These are phyloP conservation scores for Silurus aristotelis DNA, from an alignment of 2,797 vertebrate genomes.

Conservation along the genomic window DNA sequence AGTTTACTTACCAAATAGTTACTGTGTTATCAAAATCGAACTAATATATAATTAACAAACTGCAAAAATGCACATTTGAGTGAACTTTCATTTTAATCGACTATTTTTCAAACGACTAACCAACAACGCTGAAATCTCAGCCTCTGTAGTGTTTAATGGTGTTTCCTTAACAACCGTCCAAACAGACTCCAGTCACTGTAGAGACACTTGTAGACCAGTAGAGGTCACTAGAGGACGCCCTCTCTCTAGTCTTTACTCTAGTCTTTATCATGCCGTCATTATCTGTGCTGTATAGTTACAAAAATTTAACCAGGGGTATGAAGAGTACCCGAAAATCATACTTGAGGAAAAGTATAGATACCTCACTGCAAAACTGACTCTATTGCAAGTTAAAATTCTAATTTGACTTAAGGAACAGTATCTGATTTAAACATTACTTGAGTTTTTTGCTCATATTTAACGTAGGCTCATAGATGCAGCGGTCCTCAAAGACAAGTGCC, in stretches of 20 bases:
- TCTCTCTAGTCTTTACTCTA: not conserved
- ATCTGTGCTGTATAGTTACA: not conserved
- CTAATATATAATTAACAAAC: not conserved
- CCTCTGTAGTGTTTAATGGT: conserved; percentile 34
- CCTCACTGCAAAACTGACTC: too few relatives aligned
- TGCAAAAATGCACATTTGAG: not conserved
- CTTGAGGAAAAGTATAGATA: too few relatives aligned
- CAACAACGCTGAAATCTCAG: conserved; percentile 49
- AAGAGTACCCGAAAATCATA: too few relatives aligned
- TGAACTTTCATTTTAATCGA: not conserved
- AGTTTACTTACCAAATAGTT: not conserved
- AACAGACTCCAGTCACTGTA: not conserved
- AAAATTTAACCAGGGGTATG: too few relatives aligned
- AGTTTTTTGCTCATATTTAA: too few relatives aligned
- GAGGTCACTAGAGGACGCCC: conserved; percentile 18
- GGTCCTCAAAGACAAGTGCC: too few relatives aligned
- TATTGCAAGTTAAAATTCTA: too few relatives aligned
- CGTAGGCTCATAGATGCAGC: too few relatives aligned
- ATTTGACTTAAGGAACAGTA: too few relatives aligned
- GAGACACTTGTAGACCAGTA: too few relatives aligned
- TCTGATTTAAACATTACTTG: too few relatives aligned
- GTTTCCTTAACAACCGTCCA: conserved; percentile 62
- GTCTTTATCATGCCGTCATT: not conserved
- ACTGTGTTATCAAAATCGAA: not conserved
- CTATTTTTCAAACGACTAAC: not conserved